Evolutionary conservation across 1,140 invertebrate species (phyloP), one percentile per base, ranked within the genome.

Genomic region (Onthophagus taurus): DNA sequence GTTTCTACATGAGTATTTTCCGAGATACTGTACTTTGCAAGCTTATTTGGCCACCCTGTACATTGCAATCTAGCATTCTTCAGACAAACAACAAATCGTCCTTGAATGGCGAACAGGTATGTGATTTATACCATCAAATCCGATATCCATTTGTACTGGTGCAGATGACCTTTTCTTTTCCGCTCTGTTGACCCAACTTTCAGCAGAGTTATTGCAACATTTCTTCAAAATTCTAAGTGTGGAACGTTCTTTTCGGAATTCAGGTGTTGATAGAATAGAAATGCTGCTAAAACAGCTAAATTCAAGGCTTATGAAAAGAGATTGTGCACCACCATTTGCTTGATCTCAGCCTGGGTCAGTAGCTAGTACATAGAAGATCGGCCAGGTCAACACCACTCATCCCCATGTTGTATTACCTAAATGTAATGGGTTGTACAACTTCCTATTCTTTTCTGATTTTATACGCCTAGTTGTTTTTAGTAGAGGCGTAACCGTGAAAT

Each of bases 381-480:
- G 59, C 31, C 5, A 53, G 43, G 47, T 63, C 59, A 13, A 66
- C 60, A 39, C 59, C 61, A 29, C 60, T 61, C 56, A 64, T 64
- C 4, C 50, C 55, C 23, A 57, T 50, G 52, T 62, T 62, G 39
- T 63, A 63, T 18, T 41, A 12, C 18, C 33, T 52, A 47, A 64
- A 50, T 1, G 63, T 26, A 49, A 63, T 52, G 30, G 59, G 61
- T n/a, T 57, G 36, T 41, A 56, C 49, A 16, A 62, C 45, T 29
- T 57, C 39, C 46, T 61, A 52, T 55, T 48, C 51, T 48, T 48
- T 42, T 52, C 65, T 55, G n/a, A n/a, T n/a, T n/a, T n/a, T n/a
- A n/a, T n/a, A n/a, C n/a, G n/a, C n/a, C n/a, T n/a, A n/a, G n/a
- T n/a, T n/a, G n/a, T n/a, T n/a, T n/a, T n/a, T n/a, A n/a, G n/a